Evolutionary conservation across 2,797 vertebrate species (phyloP).

Genomic region (Dromococcyx pavoninus): DNA sequence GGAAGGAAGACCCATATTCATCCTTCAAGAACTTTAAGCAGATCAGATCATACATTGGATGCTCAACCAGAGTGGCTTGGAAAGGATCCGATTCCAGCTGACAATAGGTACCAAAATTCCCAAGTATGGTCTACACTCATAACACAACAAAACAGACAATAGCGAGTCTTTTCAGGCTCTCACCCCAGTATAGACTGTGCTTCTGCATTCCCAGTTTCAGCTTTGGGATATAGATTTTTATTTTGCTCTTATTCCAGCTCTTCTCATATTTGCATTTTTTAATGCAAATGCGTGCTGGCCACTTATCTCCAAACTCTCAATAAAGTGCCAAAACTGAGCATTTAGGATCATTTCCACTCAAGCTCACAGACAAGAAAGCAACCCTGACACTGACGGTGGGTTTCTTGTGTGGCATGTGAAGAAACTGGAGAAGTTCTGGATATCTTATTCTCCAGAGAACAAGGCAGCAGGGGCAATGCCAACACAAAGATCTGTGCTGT

Average conservation of each 20-base stretch:
- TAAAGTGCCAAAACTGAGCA: neutral
- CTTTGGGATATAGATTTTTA: neutral
- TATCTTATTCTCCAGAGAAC: neutral
- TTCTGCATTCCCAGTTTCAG: neutral
- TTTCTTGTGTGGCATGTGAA: neutral
- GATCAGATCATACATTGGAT: neutral
- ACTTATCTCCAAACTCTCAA: neutral
- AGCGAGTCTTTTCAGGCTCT: neutral
- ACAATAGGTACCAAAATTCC: neutral
- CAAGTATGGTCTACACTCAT: neutral
- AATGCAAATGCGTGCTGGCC: neutral
- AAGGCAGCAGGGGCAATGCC: neutral
- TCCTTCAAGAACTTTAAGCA: neutral
- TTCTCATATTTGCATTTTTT: neutral
- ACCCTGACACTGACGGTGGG: neutral
- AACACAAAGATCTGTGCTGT: neutral
- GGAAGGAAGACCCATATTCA: neutral
- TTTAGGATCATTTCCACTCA: neutral
- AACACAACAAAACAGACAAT: neutral
- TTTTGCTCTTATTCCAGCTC: neutral
- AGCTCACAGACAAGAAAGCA: neutral
- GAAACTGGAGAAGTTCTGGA: neutral
- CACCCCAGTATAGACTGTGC: neutral
- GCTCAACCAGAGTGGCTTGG: neutral
- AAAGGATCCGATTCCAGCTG: neutral